A percentile compares a stretch with the other conserved stretches of the same genome.
phyloP scores from a whole-genome alignment of 2,888 invertebrate species.

The Catocala sponsa region DNA sequence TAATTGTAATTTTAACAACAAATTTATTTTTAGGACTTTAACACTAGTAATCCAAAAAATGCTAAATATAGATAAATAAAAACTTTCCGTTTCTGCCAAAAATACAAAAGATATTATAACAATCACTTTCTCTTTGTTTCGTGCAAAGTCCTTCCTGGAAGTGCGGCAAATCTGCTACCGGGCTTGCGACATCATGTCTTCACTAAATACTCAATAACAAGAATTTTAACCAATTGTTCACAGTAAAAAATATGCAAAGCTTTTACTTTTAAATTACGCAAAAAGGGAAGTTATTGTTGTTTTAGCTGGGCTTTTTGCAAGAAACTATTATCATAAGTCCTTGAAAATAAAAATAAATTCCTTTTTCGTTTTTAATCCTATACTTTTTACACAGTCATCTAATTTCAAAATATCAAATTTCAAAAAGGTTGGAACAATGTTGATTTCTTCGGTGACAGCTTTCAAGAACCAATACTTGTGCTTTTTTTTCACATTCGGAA shows the following conservation, averaged over 20 bases:
- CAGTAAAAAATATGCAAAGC: slow-evolving; percentile 41
- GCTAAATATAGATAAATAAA: slow-evolving; percentile 22
- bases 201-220: slow-evolving; percentile 33
- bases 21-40: too few relatives aligned
- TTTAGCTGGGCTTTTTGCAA: slow-evolving; percentile 13
- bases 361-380: slow-evolving; percentile 25
- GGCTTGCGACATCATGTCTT: slow-evolving; percentile 40
- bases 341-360: background rate
- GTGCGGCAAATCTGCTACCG: slow-evolving; percentile 64
- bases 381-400: slow-evolving; percentile 28
- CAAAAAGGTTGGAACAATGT: slow-evolving; percentile 46
- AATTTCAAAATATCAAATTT: slow-evolving; percentile 44
- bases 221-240: slow-evolving; percentile 26
- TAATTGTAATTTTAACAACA: too few relatives aligned
- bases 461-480: slow-evolving; percentile 69
- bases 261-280: slow-evolving; percentile 39
- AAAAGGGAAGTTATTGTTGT: slow-evolving; percentile 31
- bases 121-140: slow-evolving; percentile 61
- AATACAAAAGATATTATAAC: slow-evolving; percentile 54
- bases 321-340: too few relatives aligned
- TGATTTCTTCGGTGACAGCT: slow-evolving; percentile 78
- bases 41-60: background rate
- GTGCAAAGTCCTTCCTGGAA: slow-evolving; percentile 79
- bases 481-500: slow-evolving; percentile 74
- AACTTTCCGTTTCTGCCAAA: slow-evolving; percentile 52